Evolutionary conservation across 2,797 vertebrate genomes (phyloP).

Genomic region (Pangasius sanitwongsei): DNA sequence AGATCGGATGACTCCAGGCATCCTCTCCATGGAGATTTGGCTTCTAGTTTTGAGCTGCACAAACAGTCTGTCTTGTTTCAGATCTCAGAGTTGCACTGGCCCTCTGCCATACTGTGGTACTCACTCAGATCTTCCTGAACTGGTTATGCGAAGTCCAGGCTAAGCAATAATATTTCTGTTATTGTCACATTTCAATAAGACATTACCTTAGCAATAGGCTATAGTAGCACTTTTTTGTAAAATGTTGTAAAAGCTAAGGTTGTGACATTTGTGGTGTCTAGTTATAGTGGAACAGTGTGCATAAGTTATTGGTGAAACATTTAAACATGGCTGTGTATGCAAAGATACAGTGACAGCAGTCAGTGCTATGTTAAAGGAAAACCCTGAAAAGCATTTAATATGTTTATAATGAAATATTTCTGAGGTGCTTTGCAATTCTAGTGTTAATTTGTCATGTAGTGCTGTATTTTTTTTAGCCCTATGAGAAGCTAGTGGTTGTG

Average conservation of each 20-base stretch:
- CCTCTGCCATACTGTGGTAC: slow-evolving; percentile 14
- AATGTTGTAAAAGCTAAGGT: not conserved
- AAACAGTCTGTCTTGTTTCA: not conserved
- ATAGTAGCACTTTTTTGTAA: not conserved
- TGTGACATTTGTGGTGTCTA: not conserved
- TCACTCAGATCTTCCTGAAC: slow-evolving; percentile 6
- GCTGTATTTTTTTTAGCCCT: not conserved
- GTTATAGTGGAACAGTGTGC: not conserved
- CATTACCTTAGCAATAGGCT: not conserved
- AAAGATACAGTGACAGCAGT: not conserved
- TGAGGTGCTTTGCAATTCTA: not conserved
- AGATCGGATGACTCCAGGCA: not conserved
- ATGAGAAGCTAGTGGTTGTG: not conserved
- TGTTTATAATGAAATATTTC: not conserved
- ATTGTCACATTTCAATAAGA: slow-evolving; percentile 10
- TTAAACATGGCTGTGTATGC: not conserved
- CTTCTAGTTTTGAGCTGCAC: not conserved
- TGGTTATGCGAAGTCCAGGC: slow-evolving; percentile 24
- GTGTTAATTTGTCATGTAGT: not conserved
- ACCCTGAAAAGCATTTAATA: not conserved
- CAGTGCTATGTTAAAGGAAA: slow-evolving; percentile 33
- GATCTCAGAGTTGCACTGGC: slow-evolving; percentile 15
- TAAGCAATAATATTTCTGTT: slow-evolving; percentile 38
- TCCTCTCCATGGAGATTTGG: slow-evolving; percentile 1
- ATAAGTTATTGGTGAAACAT: not conserved